Percentiles rank a stretch among this genome's conserved stretches.
These are phyloP conservation scores for Chiridota heheva DNA, from an alignment of 35 echinoderm and acorn worm species.

Conservation along the genomic window DNA sequence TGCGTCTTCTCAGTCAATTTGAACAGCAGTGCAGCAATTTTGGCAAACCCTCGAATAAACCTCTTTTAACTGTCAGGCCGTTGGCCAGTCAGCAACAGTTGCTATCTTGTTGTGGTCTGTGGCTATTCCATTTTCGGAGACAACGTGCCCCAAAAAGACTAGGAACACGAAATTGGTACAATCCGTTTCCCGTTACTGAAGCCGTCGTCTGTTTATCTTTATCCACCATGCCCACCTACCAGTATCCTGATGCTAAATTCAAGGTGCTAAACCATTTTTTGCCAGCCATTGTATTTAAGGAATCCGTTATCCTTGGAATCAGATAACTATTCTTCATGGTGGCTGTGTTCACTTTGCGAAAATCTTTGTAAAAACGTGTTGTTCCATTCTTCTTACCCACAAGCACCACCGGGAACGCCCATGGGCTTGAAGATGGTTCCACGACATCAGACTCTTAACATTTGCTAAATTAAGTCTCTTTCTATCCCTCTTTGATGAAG, in stretches of 20 bases:
- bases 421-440: conserved; percentile 31
- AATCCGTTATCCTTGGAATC: conserved; percentile 24
- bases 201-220: conserved; percentile 54
- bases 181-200: conserved; percentile 39
- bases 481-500: conserved; percentile 5
- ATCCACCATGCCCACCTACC: conserved; percentile 44
- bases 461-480: conserved; percentile 20
- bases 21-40: background rate
- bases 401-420: conserved; percentile 7
- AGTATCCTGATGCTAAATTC: conserved; percentile 62
- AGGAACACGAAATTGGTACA: conserved; percentile 54
- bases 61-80: background rate
- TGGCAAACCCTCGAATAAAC: background rate
- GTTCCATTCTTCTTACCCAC: conserved; percentile 48
- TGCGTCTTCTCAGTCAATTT: conserved; percentile 16
- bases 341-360: conserved; percentile 29
- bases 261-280: conserved; percentile 47
- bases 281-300: conserved; percentile 42
- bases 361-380: conserved; percentile 51
- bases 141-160: conserved; percentile 35
- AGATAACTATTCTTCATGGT: conserved; percentile 34
- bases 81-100: background rate
- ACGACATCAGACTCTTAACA: conserved; percentile 28
- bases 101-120: conserved; percentile 23
- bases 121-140: conserved; percentile 10